phyloP scores from a whole-genome alignment of 2,888 invertebrate genomes.

The Drosophila niveifrons region DNA sequence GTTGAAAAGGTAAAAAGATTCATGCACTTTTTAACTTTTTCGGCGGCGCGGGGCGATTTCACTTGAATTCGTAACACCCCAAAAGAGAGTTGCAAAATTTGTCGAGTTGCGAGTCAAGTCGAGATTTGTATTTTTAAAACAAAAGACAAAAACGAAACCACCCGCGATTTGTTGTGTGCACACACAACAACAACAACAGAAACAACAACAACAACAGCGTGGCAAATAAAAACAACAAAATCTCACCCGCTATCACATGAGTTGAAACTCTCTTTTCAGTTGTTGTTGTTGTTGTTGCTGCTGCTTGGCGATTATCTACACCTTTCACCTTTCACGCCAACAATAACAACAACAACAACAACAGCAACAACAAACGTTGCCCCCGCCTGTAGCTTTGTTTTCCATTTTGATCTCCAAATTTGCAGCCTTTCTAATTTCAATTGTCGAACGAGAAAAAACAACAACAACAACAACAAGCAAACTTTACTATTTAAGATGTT shows the following conservation, averaged over 20 bases:
- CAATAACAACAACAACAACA: slow-evolving; percentile 43
- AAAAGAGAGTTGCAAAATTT: slow-evolving; percentile 68
- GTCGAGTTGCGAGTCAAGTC: slow-evolving; percentile 41
- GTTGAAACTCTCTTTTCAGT: slow-evolving; percentile 60
- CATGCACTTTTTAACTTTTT: slow-evolving; percentile 73
- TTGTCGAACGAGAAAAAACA: slow-evolving; percentile 49
- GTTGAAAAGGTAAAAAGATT: slow-evolving; percentile 46
- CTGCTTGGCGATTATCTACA: slow-evolving; percentile 71
- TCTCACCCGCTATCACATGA: slow-evolving; percentile 74
- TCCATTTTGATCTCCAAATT: slow-evolving; percentile 52
- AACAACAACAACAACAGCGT: slow-evolving; percentile 12
- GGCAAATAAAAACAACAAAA: slow-evolving; percentile 32
- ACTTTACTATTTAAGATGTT: slow-evolving; percentile 17
- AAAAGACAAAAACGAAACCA: slow-evolving; percentile 74
- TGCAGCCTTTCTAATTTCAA: slow-evolving; percentile 80
- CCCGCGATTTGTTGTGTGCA: slow-evolving; percentile 71
- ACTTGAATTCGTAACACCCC: slow-evolving; percentile 79
- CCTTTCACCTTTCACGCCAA: slow-evolving; percentile 71
- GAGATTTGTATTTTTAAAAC: slow-evolving; percentile 63
- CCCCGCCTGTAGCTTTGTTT: slow-evolving; percentile 46
- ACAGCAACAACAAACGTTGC: slow-evolving; percentile 22
- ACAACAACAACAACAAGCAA: neutral
- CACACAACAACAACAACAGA: slow-evolving; percentile 3
- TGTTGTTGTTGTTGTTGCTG: slow-evolving; percentile 21
- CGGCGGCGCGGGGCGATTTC: slow-evolving; percentile 64